Base-by-base conservation (phyloP, 2,888 invertebrate genomes). In the Coelopa pilipes region DNA sequence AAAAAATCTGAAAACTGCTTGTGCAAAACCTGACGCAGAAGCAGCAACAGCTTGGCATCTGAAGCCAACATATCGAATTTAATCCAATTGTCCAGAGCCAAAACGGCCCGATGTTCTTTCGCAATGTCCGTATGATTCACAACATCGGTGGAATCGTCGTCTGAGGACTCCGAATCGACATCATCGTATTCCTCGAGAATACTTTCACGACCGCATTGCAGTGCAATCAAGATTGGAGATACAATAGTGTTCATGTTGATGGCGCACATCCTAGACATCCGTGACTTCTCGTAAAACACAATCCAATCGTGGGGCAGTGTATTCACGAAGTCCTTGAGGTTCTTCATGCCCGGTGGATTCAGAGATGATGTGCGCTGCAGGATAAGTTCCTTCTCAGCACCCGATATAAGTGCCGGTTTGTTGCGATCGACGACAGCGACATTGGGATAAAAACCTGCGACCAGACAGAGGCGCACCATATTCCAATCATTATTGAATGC, bases 381-480 rank as follows among this genome's bases (percentile, higher is more conserved):
- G 0, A 89, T 89, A 1, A 91, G 88, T 19, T 87, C 87, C 0
- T 89, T 88, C 76, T 91, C 90, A 15, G 89, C 92, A 82, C 92
- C 91, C 9, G 93, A 92, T 19, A 92, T 88, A 13, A 95, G 84
- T 1, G 90, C 89, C 15, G 88, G 86, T 45, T 90, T 89, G 24
- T 91, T 90, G 15, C 92, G 88, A 83, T 94, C 93, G 1, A 94
- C 91, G 21, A 92, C 90, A 19, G 94, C 94, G 60, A 98, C 87
- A 80, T 96, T 95, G 0, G 99, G 98, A 87, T 98, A 98, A 75
- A 95, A 89, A 0, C 98, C 98, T 4, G 95, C 94, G 45, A 93
- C 92, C 49, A 98, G 89, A 1, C 96, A 95, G 0, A 95, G 94
- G 84, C 98, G 98, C 0, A 99, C 93, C 72, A 98, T 92, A 13